Evolutionary conservation across 2,797 vertebrate species (phyloP), one percentile per base, ranked within the genome.

Genomic region (Enteromius paludinosus): DNA sequence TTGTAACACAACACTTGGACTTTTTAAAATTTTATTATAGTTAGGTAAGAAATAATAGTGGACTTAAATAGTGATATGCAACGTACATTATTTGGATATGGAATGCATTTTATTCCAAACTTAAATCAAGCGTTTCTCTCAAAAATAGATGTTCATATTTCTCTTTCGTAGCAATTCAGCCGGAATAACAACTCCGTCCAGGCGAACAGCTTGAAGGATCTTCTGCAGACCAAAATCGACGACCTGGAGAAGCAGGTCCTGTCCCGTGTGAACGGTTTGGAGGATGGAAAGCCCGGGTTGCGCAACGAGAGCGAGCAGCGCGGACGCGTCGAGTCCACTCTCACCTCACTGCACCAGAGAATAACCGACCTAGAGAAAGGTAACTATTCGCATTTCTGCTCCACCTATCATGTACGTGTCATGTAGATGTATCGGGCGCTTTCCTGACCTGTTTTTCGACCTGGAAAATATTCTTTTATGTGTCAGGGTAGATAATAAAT

Each of bases 291-390:
- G 88, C 94, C 93, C 20, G 95, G 91, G 62, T 93, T 96, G 66
- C 93, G 91, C 80, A 99, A 99, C 82, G 97, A 99, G 90, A 97
- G 96, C 0, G 97, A 97, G 90, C 97, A 98, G 90, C 93, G 97
- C 56, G 95, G 95, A 56, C 96, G 96, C 90, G 97, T 99, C 65
- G 98, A 99, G 91, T 97, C 95, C 90, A 97, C 96, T 6, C 94
- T 99, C 88, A 99, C 96, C 0, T 97, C 97, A 14, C 93, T 99
- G 78, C 97, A 99, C 90, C 97, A 99, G 93, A 95, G 98, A 86
- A 98, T 99, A 94, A 96, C 96, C 49, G 97, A 99, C 91, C 93
- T 99, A 87, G 98, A 99, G 92, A 99, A 98, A 96, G 98, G 98
- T 98, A 90, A 83, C 65, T 17, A 20, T 52, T 6, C 14, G 35